Conservation (phyloP, 2,797 vertebrate genomes). For the Oreortyx pictus region DNA sequence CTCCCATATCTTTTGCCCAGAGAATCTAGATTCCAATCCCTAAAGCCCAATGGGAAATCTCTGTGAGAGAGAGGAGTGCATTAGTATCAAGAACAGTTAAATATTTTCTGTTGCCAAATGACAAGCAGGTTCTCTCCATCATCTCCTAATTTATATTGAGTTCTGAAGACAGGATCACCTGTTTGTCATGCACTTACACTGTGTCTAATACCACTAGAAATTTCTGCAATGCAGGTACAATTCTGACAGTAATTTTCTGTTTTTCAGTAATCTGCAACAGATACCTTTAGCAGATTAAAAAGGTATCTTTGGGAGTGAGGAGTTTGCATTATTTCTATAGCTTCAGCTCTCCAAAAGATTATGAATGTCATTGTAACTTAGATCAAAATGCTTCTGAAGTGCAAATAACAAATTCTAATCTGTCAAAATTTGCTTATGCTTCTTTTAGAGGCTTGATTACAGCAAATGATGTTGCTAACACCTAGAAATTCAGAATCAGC, state of each 20-base stretch:
- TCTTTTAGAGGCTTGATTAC: background rate
- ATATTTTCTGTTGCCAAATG: background rate
- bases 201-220: background rate
- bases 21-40: background rate
- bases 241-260: background rate
- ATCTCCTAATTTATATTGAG: background rate
- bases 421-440: background rate
- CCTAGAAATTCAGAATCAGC: background rate
- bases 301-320: accelerated
- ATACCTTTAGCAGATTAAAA: background rate
- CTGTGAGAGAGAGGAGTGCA: background rate
- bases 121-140: background rate
- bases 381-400: background rate
- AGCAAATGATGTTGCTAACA: background rate
- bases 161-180: background rate
- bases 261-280: background rate
- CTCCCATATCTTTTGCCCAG: background rate
- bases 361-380: background rate
- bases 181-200: background rate
- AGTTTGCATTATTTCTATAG: background rate
- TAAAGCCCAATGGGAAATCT: background rate
- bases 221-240: background rate
- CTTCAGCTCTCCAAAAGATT: background rate
- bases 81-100: accelerated
- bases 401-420: background rate